Conservation (phyloP, 1,140 invertebrate species). For the Akabosia matsudoensis region DNA sequence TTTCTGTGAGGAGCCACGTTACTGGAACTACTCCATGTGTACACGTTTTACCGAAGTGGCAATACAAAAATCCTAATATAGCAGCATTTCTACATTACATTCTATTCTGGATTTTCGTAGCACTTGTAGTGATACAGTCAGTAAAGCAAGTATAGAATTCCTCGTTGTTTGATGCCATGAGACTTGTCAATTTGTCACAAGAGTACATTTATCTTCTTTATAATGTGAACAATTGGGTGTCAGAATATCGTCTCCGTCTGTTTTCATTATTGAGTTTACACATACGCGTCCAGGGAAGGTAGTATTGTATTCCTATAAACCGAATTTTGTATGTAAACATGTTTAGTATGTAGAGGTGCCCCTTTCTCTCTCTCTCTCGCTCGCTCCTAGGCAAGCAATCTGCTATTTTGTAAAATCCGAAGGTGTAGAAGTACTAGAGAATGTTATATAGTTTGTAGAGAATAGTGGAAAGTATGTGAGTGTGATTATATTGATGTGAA, state of each 20-base stretch:
- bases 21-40: no score
- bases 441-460: neutral
- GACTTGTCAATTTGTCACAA: slow-evolving; percentile 23
- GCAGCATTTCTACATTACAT: no score
- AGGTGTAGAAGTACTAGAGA: neutral
- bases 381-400: no score
- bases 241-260: slow-evolving; percentile 17
- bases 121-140: no score
- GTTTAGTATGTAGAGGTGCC: no score
- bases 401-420: neutral
- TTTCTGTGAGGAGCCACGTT: no score
- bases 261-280: slow-evolving; percentile 25
- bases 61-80: no score
- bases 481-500: slow-evolving; percentile 15
- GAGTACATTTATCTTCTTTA: slow-evolving; percentile 24
- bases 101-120: no score
- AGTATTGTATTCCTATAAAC: neutral
- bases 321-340: neutral
- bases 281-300: neutral
- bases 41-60: no score
- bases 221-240: slow-evolving; percentile 22
- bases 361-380: no score
- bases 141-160: neutral
- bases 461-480: slow-evolving; percentile 4
- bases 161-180: slow-evolving; percentile 4